Conservation (phyloP, 2,797 vertebrate genomes). For the Pempheris klunzingeri region DNA sequence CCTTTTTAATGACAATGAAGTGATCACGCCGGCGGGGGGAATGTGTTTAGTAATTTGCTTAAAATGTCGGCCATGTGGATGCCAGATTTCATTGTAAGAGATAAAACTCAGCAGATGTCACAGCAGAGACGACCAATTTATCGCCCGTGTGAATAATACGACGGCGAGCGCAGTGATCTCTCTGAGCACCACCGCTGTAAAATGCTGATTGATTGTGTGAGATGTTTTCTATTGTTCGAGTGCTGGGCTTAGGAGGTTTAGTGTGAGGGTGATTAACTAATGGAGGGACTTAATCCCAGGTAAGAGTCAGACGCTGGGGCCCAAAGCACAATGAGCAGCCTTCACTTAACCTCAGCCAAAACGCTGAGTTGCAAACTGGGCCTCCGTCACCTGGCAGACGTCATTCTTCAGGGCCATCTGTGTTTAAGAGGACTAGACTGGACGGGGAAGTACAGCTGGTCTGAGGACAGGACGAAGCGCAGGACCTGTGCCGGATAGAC, state of each 20-base stretch:
- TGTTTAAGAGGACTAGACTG: constrained; percentile 15
- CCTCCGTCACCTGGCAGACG: constrained; percentile 51
- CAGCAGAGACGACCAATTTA: constrained; percentile 70
- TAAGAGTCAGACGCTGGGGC: constrained; percentile 67
- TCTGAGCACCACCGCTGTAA: constrained; percentile 36
- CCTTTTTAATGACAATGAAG: constrained; percentile 71
- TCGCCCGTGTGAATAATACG: constrained; percentile 51
- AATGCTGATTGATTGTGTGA: constrained; percentile 76
- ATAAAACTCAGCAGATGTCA: constrained; percentile 79
- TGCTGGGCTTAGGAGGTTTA: constrained; percentile 75
- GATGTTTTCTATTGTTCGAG: constrained; percentile 69
- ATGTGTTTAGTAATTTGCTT: constrained; percentile 78
- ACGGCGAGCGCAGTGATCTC: constrained; percentile 23
- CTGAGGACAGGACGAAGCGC: not conserved
- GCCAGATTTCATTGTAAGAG: constrained; percentile 65
- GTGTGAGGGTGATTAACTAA: constrained; percentile 83
- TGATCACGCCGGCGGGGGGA: constrained; percentile 48
- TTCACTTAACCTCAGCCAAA: constrained; percentile 62
- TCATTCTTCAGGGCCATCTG: constrained; percentile 56
- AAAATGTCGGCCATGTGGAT: constrained; percentile 76
- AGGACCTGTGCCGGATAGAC: not conserved
- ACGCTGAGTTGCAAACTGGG: constrained; percentile 54
- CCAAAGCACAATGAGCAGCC: constrained; percentile 59
- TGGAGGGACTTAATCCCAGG: constrained; percentile 80
- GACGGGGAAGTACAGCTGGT: constrained; percentile 22